Base-by-base conservation (phyloP, 2,113 vertebrate genomes). In the Scatophagus argus region DNA sequence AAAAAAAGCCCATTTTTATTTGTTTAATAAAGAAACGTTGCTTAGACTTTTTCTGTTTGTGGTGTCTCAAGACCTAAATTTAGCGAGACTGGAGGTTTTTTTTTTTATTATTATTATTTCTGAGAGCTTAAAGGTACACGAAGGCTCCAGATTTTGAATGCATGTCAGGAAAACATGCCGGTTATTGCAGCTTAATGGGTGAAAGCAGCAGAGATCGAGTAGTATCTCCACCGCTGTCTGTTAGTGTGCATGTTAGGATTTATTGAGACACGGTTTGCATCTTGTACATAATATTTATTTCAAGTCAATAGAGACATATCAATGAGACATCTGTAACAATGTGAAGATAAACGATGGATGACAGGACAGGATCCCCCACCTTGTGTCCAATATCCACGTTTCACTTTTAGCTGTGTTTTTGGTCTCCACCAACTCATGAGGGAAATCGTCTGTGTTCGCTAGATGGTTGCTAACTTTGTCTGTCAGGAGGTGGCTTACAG, bases 1-100 rank as follows among this genome's bases (percentile, higher is more conserved):
- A n/a, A n/a, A n/a, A n/a, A n/a, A n/a, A 65, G 38, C 43, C 36
- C 23, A 6, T 63, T 81, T 44, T n/a, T 2, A 46, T 83, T 43
- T 0, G 4, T 54, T 58, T 59, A 32, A 58, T 38, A 23, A 47
- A 29, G 13, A 55, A 31, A 17, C 6, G n/a, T 13, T 2, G 12
- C 21, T 58, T 14, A 14, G 0, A 39, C 17, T 47, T 9, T 27
- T 47, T 9, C n/a, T 66, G 41, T 51, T 77, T 63, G 56, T 11
- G 34, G 39, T 11, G n/a, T 66, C 1, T n/a, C 4, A 13, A 49
- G 52, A n/a, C 11, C 25, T 55, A 17, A n/a, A 64, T 59, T 55
- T 62, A 39, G 23, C 39, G 41, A 49, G 44, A 59, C 27, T 17
- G 2, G n/a, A 51, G 8, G 19, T 58, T 49, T 27, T 47, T 59